Evolutionary conservation across 2,797 vertebrate species (phyloP).

Genomic region (Knipowitschia caucasica): DNA sequence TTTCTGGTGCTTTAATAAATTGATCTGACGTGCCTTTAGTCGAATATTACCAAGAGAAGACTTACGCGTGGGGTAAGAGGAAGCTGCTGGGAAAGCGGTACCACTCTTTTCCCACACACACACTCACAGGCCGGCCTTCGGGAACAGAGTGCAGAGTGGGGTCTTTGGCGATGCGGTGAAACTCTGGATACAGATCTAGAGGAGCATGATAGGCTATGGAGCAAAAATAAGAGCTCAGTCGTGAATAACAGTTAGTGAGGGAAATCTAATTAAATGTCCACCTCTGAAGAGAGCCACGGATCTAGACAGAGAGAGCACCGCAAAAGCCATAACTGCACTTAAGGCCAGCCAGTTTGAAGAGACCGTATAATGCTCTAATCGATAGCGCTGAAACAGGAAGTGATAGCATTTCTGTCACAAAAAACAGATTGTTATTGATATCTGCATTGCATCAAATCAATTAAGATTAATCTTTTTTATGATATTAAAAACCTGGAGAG

Average conservation of each 20-base stretch:
- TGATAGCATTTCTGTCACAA: constrained; percentile 93
- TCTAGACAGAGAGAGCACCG: constrained; percentile 88
- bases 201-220: constrained; percentile 91
- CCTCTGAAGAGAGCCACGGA: constrained; percentile 95
- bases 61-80: constrained; percentile 92
- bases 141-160: constrained; percentile 85
- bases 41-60: constrained; percentile 17
- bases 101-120: constrained; percentile 98
- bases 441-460: not conserved
- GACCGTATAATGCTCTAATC: constrained; percentile 94
- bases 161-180: constrained; percentile 91
- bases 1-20: no score
- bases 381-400: constrained; percentile 94
- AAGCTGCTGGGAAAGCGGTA: constrained; percentile 97
- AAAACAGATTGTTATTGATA: constrained; percentile 1
- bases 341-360: constrained; percentile 95
- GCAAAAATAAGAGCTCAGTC: not conserved
- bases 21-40: no score
- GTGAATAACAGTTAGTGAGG: not conserved
- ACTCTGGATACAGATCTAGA: constrained; percentile 95
- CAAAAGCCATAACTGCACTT: constrained; percentile 82
- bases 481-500: constrained; percentile 82
- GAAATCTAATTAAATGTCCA: constrained; percentile 39
- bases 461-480: not conserved
- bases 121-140: constrained; percentile 83